Base-by-base conservation (phyloP, 1,140 invertebrate genomes). In the Psix sp. region DNA sequence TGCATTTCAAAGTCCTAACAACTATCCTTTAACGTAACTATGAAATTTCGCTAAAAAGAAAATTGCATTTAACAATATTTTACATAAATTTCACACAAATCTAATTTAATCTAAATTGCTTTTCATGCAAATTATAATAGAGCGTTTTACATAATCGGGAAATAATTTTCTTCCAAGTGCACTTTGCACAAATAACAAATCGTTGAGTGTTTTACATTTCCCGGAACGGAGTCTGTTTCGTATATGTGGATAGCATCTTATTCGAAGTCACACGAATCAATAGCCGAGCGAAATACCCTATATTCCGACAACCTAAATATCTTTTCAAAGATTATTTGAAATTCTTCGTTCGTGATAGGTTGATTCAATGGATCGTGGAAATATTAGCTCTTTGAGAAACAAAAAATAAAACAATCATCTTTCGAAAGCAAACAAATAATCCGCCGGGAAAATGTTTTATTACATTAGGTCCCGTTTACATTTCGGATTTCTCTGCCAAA, bases 81-180 rank as follows among this genome's bases (percentile, higher is more conserved):
- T 66, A 66, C 52, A 66, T 60, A 59, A 73, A 73, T 73, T 66
- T 63, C 45, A 21, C 40, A 43, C 51, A 60, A 73, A 73, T 73
- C 60, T 65, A 73, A 73, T 73, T 73, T 73, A 65, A 73, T 65
- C 60, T 73, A 46, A 73, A 73, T 65, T 73, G 68, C 60, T 65
- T 65, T 49, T 54, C 60, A 73, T 66, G 60, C 60, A 66, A 73
- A 73, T 73, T 66, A 60, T 73, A 73, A 73, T 60, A 60, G 48
- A 73, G 24, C 48, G 17, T 59, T 66, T 73, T 73, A 59, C 70
- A 60, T 73, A 73, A 73, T 73, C 70, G 48, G 60, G 33, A 26
- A 60, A 65, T 66, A 51, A 65, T 66, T 60, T 66, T 49, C 38
- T 40, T 16, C 57, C 42, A 14, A 33, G 54, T 38, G 67, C 67